These are phyloP conservation scores for Aplysina aerophoba DNA, from an alignment of 37 sponge, comb jelly and placozoan species.

Conservation along the genomic window DNA sequence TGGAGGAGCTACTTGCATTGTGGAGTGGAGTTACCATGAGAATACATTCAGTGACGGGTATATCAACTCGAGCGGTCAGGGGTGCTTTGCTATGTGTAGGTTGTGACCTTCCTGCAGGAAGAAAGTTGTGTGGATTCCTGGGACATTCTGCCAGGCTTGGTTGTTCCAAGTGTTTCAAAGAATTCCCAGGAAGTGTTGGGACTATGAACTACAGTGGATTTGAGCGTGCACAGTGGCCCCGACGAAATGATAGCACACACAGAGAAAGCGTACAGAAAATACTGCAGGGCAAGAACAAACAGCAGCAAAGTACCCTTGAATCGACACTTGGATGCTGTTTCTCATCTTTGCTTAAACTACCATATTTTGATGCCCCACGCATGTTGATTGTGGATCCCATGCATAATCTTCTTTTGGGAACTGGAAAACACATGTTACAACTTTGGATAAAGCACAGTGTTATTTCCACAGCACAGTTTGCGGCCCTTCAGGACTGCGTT, in stretches of 20 bases:
- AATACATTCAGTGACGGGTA: background rate
- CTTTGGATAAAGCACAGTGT: constrained; percentile 5
- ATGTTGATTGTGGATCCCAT: constrained; percentile 45
- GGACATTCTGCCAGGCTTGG: constrained; percentile 29
- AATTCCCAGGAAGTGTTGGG: constrained; percentile 27
- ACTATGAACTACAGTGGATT: constrained; percentile 32
- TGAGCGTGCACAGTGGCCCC: constrained; percentile 31
- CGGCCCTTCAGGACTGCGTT: constrained; percentile 6
- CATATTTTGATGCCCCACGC: constrained; percentile 42
- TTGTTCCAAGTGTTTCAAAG: constrained; percentile 30
- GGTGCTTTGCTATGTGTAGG: constrained; percentile 40
- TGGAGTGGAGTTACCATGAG: constrained; percentile 33
- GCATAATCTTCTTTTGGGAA: constrained; percentile 61
- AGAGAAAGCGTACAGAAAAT: background rate
- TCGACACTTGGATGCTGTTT: constrained; percentile 8
- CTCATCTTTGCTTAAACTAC: constrained; percentile 21
- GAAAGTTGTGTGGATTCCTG: constrained; percentile 52
- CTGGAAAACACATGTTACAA: constrained; percentile 37
- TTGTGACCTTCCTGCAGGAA: constrained; percentile 50
- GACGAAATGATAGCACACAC: background rate
- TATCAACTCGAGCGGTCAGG: background rate
- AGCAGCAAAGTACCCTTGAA: background rate
- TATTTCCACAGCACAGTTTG: background rate
- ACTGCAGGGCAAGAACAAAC: background rate
- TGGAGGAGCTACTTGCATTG: constrained; percentile 24